A percentile compares a stretch with the other conserved stretches of the same genome.
phyloP scores from a whole-genome alignment of 2,113 vertebrate species.

The Hylia prasina region DNA sequence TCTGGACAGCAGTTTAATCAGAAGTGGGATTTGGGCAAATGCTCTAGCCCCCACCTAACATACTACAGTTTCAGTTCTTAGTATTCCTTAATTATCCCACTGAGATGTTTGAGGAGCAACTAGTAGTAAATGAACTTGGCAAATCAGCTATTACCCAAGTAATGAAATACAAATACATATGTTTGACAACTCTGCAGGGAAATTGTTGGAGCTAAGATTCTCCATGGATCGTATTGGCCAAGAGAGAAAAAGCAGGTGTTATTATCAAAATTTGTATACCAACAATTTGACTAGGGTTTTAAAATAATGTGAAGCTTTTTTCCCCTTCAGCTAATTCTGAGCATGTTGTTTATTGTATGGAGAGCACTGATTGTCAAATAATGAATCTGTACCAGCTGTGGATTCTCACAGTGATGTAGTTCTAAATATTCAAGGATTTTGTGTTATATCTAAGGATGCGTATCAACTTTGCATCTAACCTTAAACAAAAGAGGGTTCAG shows the following conservation, averaged over 20 bases:
- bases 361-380: slow-evolving; percentile 68
- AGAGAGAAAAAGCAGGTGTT: slow-evolving; percentile 78
- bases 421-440: slow-evolving; percentile 75
- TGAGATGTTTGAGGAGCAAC: slow-evolving; percentile 80
- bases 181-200: slow-evolving; percentile 78
- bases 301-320: slow-evolving; percentile 67
- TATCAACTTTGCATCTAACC: slow-evolving; percentile 75
- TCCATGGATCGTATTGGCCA: slow-evolving; percentile 72
- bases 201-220: slow-evolving; percentile 71
- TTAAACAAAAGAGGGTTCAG: slow-evolving; percentile 79
- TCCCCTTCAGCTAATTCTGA: slow-evolving; percentile 53
- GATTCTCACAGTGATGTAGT: slow-evolving; percentile 56
- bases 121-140: slow-evolving; percentile 82
- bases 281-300: slow-evolving; percentile 73
- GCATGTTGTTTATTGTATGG: slow-evolving; percentile 62
- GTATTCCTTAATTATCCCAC: slow-evolving; percentile 82
- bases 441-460: slow-evolving; percentile 66
- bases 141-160: slow-evolving; percentile 79
- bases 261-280: slow-evolving; percentile 74
- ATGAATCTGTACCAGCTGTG: slow-evolving; percentile 59
- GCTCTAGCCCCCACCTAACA: slow-evolving; percentile 70
- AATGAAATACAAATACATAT: slow-evolving; percentile 85
- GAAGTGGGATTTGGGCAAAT: slow-evolving; percentile 79
- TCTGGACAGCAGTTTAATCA: slow-evolving; percentile 79
- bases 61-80: slow-evolving; percentile 77